Conservation (phyloP, 2,113 vertebrate genomes). For the Thomomys bottae region DNA sequence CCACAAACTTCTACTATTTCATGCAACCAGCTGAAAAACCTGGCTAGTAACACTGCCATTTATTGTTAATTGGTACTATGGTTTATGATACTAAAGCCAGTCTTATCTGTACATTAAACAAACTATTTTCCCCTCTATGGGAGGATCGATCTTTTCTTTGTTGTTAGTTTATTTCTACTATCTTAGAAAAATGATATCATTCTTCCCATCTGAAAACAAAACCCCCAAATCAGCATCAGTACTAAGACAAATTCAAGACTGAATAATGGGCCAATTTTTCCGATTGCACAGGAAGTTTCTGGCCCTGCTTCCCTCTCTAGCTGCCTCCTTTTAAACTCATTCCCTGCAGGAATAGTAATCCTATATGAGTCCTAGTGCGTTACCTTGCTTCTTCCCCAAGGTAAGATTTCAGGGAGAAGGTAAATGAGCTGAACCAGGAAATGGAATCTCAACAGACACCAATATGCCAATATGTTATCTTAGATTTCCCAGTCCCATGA, state of each 20-base stretch:
- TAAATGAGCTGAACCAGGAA: not conserved
- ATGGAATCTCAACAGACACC: not conserved
- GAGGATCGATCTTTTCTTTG: not conserved
- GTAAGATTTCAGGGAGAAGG: not conserved
- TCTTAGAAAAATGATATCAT: not conserved
- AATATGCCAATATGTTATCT: not conserved
- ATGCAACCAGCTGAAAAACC: not conserved
- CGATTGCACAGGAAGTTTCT: not conserved
- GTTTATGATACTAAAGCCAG: not conserved
- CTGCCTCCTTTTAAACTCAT: not conserved
- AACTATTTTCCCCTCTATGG: not conserved
- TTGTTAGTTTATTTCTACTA: not conserved
- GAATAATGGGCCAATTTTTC: conserved; percentile 5
- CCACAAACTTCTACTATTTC: not conserved
- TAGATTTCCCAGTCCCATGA: not conserved
- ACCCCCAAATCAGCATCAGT: not conserved
- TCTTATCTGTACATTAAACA: not conserved
- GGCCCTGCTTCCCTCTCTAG: not conserved
- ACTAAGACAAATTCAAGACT: conserved; percentile 17
- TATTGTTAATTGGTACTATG: not conserved
- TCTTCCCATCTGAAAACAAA: conserved; percentile 32
- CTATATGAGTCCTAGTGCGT: not conserved
- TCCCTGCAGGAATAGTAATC: not conserved
- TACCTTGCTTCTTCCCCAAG: not conserved
- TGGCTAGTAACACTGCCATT: not conserved